Conservation (phyloP, 2,888 invertebrate genomes). For the Antheraea yamamai region DNA sequence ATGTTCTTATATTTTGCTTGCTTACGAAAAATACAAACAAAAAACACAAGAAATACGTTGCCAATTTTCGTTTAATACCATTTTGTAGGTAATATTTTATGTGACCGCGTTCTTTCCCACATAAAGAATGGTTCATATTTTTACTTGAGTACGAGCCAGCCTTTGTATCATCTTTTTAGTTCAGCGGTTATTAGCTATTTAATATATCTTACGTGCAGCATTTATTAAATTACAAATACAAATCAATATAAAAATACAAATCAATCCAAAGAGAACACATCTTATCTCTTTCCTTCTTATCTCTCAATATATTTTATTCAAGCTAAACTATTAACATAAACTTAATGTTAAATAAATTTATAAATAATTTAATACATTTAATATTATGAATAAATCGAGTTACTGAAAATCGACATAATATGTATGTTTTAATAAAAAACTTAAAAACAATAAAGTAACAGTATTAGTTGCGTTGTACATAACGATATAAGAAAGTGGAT, state of each 20-base stretch:
- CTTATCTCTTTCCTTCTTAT: no score
- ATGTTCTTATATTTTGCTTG: no score
- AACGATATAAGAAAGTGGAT: no score
- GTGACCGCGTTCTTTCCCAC: not conserved
- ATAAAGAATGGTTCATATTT: not conserved
- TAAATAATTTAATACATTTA: not conserved
- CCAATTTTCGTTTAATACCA: not conserved
- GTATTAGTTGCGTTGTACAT: no score
- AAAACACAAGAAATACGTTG: not conserved
- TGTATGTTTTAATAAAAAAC: not conserved
- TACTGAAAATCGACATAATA: not conserved
- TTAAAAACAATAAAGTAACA: not conserved
- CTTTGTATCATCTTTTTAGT: not conserved
- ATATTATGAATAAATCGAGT: not conserved
- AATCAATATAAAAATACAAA: no score
- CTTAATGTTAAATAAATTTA: not conserved
- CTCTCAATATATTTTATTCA: not conserved
- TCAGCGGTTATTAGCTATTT: not conserved
- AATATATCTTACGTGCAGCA: not conserved
- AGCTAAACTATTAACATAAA: not conserved
- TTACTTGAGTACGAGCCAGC: not conserved
- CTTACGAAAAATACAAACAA: no score
- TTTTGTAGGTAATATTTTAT: constrained; percentile 2
- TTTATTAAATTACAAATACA: not conserved
- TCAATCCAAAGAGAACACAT: not conserved